Evolutionary conservation across 2,113 vertebrate species (phyloP).

Genomic region (Brachirus orientalis): DNA sequence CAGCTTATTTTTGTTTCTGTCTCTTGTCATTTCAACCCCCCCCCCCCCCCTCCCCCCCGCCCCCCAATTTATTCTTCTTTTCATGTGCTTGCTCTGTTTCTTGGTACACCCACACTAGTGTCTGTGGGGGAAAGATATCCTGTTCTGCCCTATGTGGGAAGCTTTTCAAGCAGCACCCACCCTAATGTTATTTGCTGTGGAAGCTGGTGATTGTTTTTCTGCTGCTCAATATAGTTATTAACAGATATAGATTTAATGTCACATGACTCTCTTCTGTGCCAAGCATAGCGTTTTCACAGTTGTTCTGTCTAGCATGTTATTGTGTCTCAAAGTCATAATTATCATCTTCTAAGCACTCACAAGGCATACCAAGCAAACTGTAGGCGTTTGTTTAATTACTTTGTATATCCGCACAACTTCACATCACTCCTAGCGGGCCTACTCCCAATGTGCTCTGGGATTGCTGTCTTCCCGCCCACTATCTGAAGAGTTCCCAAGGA

Average conservation of each 20-base stretch:
- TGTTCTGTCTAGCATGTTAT: constrained; percentile 34
- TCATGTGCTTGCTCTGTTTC: constrained; percentile 38
- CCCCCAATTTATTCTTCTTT: constrained; percentile 47
- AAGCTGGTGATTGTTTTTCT: constrained; percentile 51
- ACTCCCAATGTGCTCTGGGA: constrained; percentile 21
- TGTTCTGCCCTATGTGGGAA: constrained; percentile 39
- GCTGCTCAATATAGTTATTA: constrained; percentile 48
- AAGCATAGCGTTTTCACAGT: constrained; percentile 14
- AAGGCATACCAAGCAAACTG: constrained; percentile 25
- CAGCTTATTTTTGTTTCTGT: constrained; percentile 58
- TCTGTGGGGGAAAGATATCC: constrained; percentile 64
- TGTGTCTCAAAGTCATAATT: constrained; percentile 42
- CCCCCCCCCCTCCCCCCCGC: background rate
- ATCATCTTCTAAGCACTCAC: constrained; percentile 24
- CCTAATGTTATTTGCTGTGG: constrained; percentile 48
- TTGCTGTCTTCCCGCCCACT: constrained; percentile 40
- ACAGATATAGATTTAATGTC: constrained; percentile 55
- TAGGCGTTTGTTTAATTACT: constrained; percentile 65
- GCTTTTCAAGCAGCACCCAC: constrained; percentile 44
- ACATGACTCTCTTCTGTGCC: constrained; percentile 3
- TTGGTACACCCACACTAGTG: constrained; percentile 50
- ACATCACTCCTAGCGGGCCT: constrained; percentile 18
- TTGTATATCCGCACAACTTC: constrained; percentile 20
- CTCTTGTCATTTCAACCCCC: constrained; percentile 36
- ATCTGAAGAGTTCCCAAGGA: constrained; percentile 45